A percentile compares a stretch with the other conserved stretches of the same genome.
Evolutionary conservation across 30 jellyfish, hydroid and myxozoan species (phyloP).

Genomic region (Clytia hemisphaerica): DNA sequence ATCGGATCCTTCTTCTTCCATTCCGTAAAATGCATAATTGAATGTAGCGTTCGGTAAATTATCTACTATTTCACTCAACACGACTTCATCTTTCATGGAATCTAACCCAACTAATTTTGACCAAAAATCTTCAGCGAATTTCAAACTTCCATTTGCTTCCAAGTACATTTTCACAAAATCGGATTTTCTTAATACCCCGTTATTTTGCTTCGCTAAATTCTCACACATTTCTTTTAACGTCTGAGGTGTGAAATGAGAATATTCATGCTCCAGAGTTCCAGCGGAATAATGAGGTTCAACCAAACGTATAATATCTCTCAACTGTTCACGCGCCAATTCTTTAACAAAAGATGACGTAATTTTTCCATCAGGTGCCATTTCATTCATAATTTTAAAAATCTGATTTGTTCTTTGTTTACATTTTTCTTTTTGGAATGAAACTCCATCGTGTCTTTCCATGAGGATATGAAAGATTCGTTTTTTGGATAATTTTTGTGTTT

Average conservation of each 20-base stretch:
- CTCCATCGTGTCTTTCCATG: neutral
- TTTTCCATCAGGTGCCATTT: neutral
- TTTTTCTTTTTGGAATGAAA: neutral
- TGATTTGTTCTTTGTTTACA: neutral
- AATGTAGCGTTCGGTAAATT: neutral
- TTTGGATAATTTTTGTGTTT: neutral
- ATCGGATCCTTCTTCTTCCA: constrained; percentile 3
- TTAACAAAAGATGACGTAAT: neutral
- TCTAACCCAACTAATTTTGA: neutral
- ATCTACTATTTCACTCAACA: neutral
- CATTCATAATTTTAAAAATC: neutral
- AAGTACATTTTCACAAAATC: neutral
- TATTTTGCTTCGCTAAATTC: neutral
- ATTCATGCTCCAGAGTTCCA: constrained; percentile 21
- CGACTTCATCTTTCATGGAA: neutral
- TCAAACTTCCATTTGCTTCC: neutral
- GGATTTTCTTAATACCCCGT: neutral
- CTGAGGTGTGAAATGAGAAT: neutral
- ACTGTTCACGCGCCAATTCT: neutral
- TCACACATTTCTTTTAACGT: neutral
- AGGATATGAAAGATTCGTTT: neutral
- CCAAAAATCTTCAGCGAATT: constrained; percentile 16
- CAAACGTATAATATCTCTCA: neutral
- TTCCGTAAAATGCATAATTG: neutral
- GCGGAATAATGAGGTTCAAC: constrained; percentile 15